Conservation (phyloP, 1,140 invertebrate genomes). For the Oreohelix idahoensis region DNA sequence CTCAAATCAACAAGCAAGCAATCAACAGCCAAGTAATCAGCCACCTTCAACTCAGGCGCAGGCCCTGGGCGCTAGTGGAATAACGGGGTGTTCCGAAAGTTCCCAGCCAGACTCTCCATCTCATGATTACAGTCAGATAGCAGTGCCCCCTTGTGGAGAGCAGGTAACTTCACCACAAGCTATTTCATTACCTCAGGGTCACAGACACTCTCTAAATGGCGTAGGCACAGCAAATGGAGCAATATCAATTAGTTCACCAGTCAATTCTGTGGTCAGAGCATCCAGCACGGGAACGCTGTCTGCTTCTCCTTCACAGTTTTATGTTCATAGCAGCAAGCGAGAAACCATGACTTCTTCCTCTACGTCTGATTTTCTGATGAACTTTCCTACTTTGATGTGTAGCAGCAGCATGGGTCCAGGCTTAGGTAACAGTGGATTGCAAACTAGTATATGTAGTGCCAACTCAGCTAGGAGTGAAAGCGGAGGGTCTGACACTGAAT, state of each 20-base stretch:
- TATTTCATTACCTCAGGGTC: background rate
- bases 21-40: conserved; percentile 29
- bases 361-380: conserved; percentile 15
- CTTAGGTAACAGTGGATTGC: background rate
- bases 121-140: background rate
- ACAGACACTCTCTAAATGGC: conserved; percentile 30
- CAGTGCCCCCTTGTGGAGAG: background rate
- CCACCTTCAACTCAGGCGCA: background rate
- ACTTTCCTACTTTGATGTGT: background rate
- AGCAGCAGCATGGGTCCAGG: background rate
- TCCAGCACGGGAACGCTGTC: conserved; percentile 38
- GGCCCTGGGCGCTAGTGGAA: background rate
- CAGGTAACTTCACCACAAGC: background rate
- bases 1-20: conserved; percentile 15
- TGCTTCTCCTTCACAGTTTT: background rate
- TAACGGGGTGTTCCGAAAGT: background rate
- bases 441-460: background rate
- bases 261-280: conserved; percentile 32
- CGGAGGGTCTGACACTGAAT: conserved; percentile 21
- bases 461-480: conserved; percentile 17
- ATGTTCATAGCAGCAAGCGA: conserved; percentile 21
- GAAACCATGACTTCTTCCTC: conserved; percentile 16
- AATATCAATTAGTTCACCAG: background rate
- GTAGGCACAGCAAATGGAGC: conserved; percentile 31
- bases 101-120: conserved; percentile 12